phyloP scores from a whole-genome alignment of 1,140 invertebrate genomes.

The Hylaeus volcanicus region DNA sequence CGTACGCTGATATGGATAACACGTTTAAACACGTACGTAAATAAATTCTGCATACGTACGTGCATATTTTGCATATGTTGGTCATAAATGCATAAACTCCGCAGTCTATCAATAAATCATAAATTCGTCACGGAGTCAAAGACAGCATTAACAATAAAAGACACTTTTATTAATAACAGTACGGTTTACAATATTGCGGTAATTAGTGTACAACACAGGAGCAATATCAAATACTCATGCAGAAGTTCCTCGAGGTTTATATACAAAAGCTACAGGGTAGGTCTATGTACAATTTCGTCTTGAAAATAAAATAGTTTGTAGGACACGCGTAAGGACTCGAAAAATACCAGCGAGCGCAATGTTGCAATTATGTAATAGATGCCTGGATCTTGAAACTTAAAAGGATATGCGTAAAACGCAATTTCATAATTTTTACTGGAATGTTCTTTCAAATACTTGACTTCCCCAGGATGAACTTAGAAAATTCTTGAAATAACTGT shows the following conservation, averaged over 20 bases:
- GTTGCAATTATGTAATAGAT: background rate
- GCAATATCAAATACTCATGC: slow-evolving; percentile 46
- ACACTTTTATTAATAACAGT: slow-evolving; percentile 70
- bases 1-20: too few species aligned
- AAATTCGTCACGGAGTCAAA: background rate
- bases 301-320: background rate
- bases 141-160: slow-evolving; percentile 61
- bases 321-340: background rate
- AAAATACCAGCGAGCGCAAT: background rate
- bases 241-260: slow-evolving; percentile 43
- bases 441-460: too few species aligned
- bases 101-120: background rate
- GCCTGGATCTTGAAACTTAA: too few species aligned
- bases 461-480: background rate
- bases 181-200: slow-evolving; percentile 63
- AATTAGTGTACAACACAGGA: slow-evolving; percentile 33
- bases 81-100: too few species aligned
- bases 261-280: slow-evolving; percentile 59
- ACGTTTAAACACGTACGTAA: too few species aligned
- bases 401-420: too few species aligned
- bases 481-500: background rate
- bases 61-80: too few species aligned
- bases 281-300: slow-evolving; percentile 49
- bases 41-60: too few species aligned
- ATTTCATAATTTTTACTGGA: background rate